Base-by-base conservation (phyloP, 2,888 invertebrate species). In the Schizotus pectinicornis region DNA sequence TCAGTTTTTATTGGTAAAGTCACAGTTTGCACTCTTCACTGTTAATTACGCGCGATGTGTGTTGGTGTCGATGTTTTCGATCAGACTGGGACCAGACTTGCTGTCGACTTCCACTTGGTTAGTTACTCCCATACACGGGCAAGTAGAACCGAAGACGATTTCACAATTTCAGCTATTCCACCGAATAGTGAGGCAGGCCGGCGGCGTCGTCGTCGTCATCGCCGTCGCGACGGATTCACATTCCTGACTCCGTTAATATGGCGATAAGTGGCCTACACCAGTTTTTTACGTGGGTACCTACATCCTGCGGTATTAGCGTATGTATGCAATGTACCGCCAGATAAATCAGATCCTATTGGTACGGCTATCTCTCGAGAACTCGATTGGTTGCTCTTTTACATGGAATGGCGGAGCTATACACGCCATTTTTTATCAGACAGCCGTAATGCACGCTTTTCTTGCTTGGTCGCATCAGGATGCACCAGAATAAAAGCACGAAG, bases 1-100 rank as follows among this genome's bases (percentile, higher is more conserved):
- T 70, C 69, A 68, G 65, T 69, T 69, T 69, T 71, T 71, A 67
- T 71, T 68, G 66, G 68, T 68, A 70, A 68, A 70, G 64, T 67
- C 67, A 68, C 69, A 65, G 63, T 68, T 69, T 65, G 64, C 68
- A 66, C 68, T 61, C 62, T 65, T 58, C 61, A 64, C 63, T 61
- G 61, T 58, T 65, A 60, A 52, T 60, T 56, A 55, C 53, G 58
- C 60, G 50, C 59, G 59, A 59, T 61, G 48, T 59, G 59, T 64
- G 63, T 63, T 61, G 64, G 63, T 52, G 62, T 63, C 63, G 65
- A 59, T 68, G 63, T 67, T 67, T 63, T 64, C 61, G 66, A 65
- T 62, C 67, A 61, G 67, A 69, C 70, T 69, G 69, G 67, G 62
- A 62, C 69, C 67, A 73, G 73, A 73, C 70, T 69, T 68, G 61